Base-by-base conservation (phyloP, 1,140 invertebrate genomes). In the Papilio polyxenes region DNA sequence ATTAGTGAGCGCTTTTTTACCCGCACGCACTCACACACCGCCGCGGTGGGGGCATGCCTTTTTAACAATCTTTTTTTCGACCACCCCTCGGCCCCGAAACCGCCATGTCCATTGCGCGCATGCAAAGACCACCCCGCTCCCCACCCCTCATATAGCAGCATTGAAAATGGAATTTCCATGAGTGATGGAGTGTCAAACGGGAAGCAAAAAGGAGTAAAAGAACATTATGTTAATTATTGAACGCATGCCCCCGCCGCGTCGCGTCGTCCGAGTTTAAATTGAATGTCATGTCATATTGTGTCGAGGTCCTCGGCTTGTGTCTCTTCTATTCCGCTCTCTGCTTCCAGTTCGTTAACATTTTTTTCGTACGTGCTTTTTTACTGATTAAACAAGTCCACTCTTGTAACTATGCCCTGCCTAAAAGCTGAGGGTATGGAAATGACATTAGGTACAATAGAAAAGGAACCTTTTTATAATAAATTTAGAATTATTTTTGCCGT, bases 141-240 rank as follows among this genome's bases (percentile, higher is more conserved):
- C 90, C 91, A 86, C 89, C 89, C 87, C 91, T 89, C 89, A 89
- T 90, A 91, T 92, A 90, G 89, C 90, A 91, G 90, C 93, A 93
- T 94, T 93, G 92, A 92, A 94, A 94, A 94, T 94, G 93, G 93
- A 93, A 94, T 94, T 94, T 94, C 93, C 93, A 93, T 94, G 93
- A 94, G 93, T 94, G 93, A 94, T 94, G 93, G 93, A 94, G 93
- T 94, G 93, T 94, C 93, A 94, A 94, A 94, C 92, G 92, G 89
- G 88, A 94, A 92, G 92, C 88, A 93, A 93, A 94, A 94, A 92
- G 90, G 89, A 93, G 92, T 93, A 94, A 94, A 94, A 93, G 90
- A 91, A 90, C 89, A 93, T 94, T 93, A 94, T 94, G 92, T 93
- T 94, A 94, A 94, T 94, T 94, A 93, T 93, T 90, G 91, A 91